phyloP scores from a whole-genome alignment of 2,797 vertebrate species.

The Microhierax caerulescens region DNA sequence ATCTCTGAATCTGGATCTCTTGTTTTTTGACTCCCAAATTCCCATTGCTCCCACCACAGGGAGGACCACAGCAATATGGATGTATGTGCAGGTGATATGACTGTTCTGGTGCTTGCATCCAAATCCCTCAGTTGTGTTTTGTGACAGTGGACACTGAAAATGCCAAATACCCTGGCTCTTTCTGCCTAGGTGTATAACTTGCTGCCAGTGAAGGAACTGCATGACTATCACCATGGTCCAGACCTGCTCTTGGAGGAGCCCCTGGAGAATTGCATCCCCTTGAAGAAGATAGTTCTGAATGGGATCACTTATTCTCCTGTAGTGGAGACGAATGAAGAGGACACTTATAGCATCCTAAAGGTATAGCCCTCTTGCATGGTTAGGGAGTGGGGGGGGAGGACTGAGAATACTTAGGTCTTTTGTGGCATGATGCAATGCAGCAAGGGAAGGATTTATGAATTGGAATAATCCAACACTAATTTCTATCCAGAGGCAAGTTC shows the following conservation, averaged over 20 bases:
- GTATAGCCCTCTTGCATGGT: not conserved
- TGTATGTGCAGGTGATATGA: not conserved
- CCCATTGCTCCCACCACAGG: not conserved
- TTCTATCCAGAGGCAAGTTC: not conserved
- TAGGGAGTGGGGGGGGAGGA: not conserved
- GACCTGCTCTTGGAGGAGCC: not conserved
- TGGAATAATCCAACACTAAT: not conserved
- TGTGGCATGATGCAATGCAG: not conserved
- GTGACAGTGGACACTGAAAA: not conserved
- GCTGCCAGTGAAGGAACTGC: constrained; percentile 61
- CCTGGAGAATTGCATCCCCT: rapidly evolving
- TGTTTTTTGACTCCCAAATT: not conserved
- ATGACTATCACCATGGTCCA: not conserved
- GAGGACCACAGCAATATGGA: not conserved
- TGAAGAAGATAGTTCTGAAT: constrained; percentile 12
- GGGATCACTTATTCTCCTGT: constrained; percentile 45
- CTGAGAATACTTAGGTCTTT: not conserved
- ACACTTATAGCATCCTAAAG: constrained; percentile 44
- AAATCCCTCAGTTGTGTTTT: not conserved
- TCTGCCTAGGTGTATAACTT: constrained; percentile 70
- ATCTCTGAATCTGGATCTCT: not conserved
- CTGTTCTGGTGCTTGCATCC: not conserved
- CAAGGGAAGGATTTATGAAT: not conserved
- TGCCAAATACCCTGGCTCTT: not conserved
- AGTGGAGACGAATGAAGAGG: not conserved